phyloP scores from a whole-genome alignment of 1,140 invertebrate species.

The Nasonia vitripennis region DNA sequence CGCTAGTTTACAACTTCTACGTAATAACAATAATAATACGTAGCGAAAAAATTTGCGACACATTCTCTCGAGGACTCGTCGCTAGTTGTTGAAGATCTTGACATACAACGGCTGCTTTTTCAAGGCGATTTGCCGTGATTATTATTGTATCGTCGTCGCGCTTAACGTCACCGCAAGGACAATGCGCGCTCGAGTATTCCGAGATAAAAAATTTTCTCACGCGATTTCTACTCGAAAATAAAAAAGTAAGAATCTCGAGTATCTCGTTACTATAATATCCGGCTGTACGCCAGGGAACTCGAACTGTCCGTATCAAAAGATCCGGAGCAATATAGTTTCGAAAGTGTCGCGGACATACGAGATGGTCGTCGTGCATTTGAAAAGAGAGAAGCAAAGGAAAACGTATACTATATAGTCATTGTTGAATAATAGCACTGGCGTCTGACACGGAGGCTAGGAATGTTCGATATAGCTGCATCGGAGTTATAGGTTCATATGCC shows the following conservation, averaged over 20 bases:
- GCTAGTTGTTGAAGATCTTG: slow-evolving; percentile 8
- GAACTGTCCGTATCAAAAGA: slow-evolving; percentile 3
- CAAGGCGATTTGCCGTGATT: slow-evolving; percentile 8
- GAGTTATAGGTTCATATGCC: neutral
- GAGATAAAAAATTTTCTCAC: neutral
- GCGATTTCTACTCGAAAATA: neutral
- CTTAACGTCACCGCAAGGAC: slow-evolving; percentile 1
- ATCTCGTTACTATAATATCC: neutral
- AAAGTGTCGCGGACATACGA: neutral
- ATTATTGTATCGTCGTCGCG: neutral
- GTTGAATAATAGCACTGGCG: neutral
- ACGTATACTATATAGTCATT: neutral
- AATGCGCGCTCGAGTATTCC: neutral
- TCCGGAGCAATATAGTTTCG: neutral
- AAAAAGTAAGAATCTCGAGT: neutral
- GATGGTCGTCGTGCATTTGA: neutral
- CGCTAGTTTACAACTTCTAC: too few relatives aligned
- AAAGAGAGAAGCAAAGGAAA: neutral
- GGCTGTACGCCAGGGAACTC: neutral
- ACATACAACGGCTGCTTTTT: slow-evolving; percentile 7
- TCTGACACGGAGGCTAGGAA: neutral
- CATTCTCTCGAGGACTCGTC: neutral
- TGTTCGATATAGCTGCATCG: neutral
- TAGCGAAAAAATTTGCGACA: neutral
- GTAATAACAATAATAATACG: neutral